Evolutionary conservation across 2,113 vertebrate species (phyloP).

Genomic region (Sorex fumeus): DNA sequence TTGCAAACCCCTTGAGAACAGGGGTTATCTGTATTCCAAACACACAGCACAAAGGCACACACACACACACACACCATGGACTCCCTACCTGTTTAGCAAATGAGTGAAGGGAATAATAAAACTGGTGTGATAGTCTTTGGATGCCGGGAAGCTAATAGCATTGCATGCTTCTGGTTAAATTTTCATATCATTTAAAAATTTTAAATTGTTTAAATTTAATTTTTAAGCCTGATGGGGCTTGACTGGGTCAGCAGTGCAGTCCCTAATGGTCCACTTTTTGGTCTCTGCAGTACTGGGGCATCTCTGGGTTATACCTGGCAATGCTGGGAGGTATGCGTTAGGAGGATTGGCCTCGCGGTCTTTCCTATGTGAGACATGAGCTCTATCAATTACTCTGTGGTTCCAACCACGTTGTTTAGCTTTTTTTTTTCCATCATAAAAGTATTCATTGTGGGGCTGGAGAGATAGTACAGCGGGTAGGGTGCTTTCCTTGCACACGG

Average conservation of each 20-base stretch:
- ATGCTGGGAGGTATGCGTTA: too few species aligned
- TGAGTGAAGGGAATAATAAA: neutral
- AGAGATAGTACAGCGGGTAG: too few species aligned
- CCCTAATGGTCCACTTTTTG: too few species aligned
- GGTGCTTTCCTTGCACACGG: too few species aligned
- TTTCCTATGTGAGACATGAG: too few species aligned
- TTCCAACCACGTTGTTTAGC: too few species aligned
- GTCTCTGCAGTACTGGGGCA: too few species aligned
- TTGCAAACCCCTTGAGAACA: conserved; percentile 34
- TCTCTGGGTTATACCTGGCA: too few species aligned
- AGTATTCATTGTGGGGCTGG: neutral
- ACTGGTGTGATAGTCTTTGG: neutral
- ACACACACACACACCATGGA: neutral
- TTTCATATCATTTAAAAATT: conserved; percentile 35
- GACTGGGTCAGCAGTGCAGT: too few species aligned
- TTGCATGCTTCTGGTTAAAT: conserved; percentile 16
- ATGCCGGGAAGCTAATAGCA: neutral
- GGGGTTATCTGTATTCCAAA: neutral
- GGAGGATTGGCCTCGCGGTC: too few species aligned
- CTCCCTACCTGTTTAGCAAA: conserved; percentile 34
- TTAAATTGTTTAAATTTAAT: neutral
- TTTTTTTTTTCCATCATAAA: conserved; percentile 38
- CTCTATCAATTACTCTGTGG: too few species aligned
- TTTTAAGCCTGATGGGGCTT: too few species aligned
- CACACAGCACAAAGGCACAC: neutral